Conservation (phyloP, 2,888 invertebrate species). For the Pollenia amentaria region DNA sequence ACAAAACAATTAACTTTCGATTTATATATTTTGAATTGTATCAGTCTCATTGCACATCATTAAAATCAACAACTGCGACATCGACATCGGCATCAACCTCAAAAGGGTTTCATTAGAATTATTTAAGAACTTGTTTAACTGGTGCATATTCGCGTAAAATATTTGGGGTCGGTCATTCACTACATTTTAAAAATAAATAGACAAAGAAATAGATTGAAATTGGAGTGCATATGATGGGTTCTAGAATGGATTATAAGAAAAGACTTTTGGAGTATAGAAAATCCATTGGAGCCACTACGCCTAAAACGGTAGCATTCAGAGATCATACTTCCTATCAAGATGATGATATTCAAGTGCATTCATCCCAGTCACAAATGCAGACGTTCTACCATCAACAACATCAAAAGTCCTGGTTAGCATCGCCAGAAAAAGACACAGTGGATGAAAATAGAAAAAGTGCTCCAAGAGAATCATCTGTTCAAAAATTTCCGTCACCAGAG, state of each 20-base stretch:
- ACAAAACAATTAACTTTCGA: slow-evolving; percentile 19
- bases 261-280: slow-evolving; percentile 64
- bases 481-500: slow-evolving; percentile 40
- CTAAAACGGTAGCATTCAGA: slow-evolving; percentile 57
- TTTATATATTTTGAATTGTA: slow-evolving; percentile 32
- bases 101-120: slow-evolving; percentile 42
- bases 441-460: slow-evolving; percentile 10
- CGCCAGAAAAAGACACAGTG: not conserved
- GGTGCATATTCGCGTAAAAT: slow-evolving; percentile 18
- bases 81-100: not conserved
- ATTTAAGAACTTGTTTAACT: not conserved
- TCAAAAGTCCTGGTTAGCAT: not conserved
- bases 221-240: slow-evolving; percentile 36
- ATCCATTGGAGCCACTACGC: slow-evolving; percentile 46
- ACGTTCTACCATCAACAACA: slow-evolving; percentile 3
- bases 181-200: slow-evolving; percentile 17
- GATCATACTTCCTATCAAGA: slow-evolving; percentile 21
- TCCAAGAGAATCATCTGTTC: slow-evolving; percentile 19
- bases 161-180: slow-evolving; percentile 42
- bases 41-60: slow-evolving; percentile 39
- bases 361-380: not conserved
- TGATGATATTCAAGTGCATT: slow-evolving; percentile 13
- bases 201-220: slow-evolving; percentile 5
- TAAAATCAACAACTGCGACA: slow-evolving; percentile 42
- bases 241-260: slow-evolving; percentile 63